These are phyloP conservation scores for Lithodes maja DNA, from an alignment of 2,888 invertebrate genomes.

Conservation along the genomic window DNA sequence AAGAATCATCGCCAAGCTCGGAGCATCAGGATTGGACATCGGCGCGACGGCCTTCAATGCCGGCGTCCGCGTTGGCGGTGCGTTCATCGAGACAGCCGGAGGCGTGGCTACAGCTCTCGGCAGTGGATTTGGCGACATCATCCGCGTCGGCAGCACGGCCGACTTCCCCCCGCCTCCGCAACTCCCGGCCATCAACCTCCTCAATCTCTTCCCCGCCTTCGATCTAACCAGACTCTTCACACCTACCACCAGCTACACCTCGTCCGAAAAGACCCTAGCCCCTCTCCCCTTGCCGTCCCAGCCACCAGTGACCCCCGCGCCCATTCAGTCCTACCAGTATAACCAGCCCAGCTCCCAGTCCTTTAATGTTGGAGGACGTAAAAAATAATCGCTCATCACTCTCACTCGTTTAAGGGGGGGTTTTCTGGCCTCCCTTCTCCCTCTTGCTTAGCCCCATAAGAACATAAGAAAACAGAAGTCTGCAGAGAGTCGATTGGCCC, in stretches of 20 bases:
- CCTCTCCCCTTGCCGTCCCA: constrained; percentile 44
- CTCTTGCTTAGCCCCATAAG: too few species aligned
- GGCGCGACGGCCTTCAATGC: constrained; percentile 61
- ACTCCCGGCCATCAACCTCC: constrained; percentile 47
- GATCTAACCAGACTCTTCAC: constrained; percentile 42
- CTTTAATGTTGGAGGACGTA: too few species aligned
- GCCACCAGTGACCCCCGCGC: constrained; percentile 27
- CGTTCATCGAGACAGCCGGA: constrained; percentile 58
- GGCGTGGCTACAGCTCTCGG: constrained; percentile 59
- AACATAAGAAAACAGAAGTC: too few species aligned
- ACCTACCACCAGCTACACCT: constrained; percentile 8
- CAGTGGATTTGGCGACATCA: constrained; percentile 61
- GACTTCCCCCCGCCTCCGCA: constrained; percentile 60
- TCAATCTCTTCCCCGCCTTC: constrained; percentile 30
- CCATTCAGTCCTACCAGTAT: not conserved
- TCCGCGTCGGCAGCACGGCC: constrained; percentile 49
- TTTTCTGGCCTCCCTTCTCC: too few species aligned
- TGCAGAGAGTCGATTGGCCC: too few species aligned
- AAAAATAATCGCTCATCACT: too few species aligned
- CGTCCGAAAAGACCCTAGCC: constrained; percentile 9
- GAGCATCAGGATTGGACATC: constrained; percentile 57
- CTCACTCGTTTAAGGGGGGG: too few species aligned
- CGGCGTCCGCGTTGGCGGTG: constrained; percentile 61
- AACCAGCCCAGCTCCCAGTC: not conserved
- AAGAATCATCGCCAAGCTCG: constrained; percentile 61